These are phyloP conservation scores for Sinopyrophorus schimmeli DNA, from an alignment of 2,888 invertebrate genomes.

Conservation along the genomic window DNA sequence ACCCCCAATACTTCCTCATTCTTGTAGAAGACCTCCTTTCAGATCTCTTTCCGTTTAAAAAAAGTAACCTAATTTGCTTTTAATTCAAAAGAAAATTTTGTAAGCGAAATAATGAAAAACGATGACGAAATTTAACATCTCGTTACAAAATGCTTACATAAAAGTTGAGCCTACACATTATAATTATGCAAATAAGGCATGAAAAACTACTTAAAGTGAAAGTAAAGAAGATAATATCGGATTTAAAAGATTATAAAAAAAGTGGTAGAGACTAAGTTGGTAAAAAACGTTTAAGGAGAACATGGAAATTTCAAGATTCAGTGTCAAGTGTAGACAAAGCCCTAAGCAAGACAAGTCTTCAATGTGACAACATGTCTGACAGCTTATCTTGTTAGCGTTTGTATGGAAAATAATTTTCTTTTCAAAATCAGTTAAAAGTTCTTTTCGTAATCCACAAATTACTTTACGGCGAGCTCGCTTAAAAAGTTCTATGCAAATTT, in stretches of 20 bases:
- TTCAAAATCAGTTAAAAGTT: slow-evolving; percentile 12
- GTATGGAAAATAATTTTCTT: slow-evolving; percentile 12
- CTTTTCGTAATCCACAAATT: too few relatives aligned
- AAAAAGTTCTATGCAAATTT: too few relatives aligned
- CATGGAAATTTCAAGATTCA: slow-evolving; percentile 9
- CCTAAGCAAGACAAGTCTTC: slow-evolving; percentile 8
- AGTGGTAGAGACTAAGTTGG: slow-evolving; percentile 14
- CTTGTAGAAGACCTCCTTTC: too few relatives aligned
- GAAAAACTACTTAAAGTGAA: slow-evolving; percentile 15
- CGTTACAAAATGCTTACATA: slow-evolving; percentile 4
- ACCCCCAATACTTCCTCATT: too few relatives aligned
- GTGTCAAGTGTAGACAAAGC: slow-evolving; percentile 11
- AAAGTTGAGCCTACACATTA: slow-evolving; percentile 4
- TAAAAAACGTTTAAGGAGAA: slow-evolving; percentile 8
- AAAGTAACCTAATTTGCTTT: too few relatives aligned
- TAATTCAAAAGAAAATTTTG: too few relatives aligned
- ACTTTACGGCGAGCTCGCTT: too few relatives aligned
- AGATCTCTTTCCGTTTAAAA: too few relatives aligned
- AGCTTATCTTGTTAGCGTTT: slow-evolving; percentile 13
- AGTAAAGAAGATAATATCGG: slow-evolving; percentile 3
- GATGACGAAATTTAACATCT: too few relatives aligned
- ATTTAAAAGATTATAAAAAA: too few relatives aligned
- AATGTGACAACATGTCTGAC: slow-evolving; percentile 16
- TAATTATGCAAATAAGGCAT: slow-evolving; percentile 2
- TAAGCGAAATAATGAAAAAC: too few relatives aligned